Evolutionary conservation across 2,113 vertebrate species (phyloP).

Genomic region (Macquaria ambigua): DNA sequence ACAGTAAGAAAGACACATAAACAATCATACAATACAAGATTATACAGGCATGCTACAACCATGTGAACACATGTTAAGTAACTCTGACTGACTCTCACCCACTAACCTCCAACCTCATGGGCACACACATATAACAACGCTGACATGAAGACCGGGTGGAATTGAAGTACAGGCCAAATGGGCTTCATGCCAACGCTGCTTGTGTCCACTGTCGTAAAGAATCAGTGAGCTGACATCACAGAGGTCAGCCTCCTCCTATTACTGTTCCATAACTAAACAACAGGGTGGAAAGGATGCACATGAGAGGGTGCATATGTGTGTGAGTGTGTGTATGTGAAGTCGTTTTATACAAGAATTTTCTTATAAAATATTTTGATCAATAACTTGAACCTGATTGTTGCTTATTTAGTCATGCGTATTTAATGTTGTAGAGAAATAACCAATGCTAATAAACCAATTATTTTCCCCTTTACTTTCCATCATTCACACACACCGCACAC

Average conservation of each 20-base stretch:
- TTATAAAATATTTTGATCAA: background rate
- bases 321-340: too few relatives aligned
- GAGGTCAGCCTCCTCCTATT: constrained; percentile 14
- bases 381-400: background rate
- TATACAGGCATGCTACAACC: constrained; percentile 6
- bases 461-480: background rate
- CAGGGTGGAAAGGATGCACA: background rate
- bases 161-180: background rate
- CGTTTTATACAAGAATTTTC: background rate
- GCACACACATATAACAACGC: constrained; percentile 21
- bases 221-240: constrained; percentile 5
- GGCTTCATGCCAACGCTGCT: background rate
- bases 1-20: background rate
- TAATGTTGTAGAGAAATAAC: background rate
- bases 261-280: background rate
- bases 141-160: background rate
- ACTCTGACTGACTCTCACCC: constrained; percentile 29
- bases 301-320: background rate
- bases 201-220: constrained; percentile 12
- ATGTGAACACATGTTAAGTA: constrained; percentile 36
- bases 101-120: constrained; percentile 35
- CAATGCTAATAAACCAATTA: background rate
- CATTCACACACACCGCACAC: background rate
- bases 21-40: background rate
- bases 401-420: background rate